Base-by-base conservation (phyloP, 2,888 invertebrate species). In the Atrina japonica region DNA sequence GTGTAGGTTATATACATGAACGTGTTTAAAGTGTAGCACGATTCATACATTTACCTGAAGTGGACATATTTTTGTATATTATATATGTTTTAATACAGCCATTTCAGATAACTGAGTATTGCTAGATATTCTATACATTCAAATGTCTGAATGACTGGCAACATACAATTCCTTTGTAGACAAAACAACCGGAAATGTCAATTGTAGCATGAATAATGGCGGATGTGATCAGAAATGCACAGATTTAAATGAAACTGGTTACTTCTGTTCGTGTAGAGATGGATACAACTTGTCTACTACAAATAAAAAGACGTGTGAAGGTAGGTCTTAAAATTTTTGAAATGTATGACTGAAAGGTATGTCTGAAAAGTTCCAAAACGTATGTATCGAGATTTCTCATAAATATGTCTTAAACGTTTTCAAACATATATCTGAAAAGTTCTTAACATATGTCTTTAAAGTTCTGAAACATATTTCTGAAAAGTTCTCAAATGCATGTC, bases 161-260 rank as follows among this genome's bases (percentile, higher is more conserved):
- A n/a, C n/a, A n/a, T n/a, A n/a, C n/a, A n/a, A n/a, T 35, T 61
- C 41, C 6, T 40, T 73, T 69, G 6, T 40, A 75, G 74, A 66
- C 64, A 80, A 76, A 47, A 30, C 41, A 41, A 53, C 50, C 6
- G 73, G 69, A 11, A 67, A 59, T 53, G 65, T 66, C 41, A 82
- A 71, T 41, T 88, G 88, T 53, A 50, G 65, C 6, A 50, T 66
- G 1, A 65, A 78, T 52, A 88, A 90, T 90, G 97, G 98, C 16
- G 97, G 97, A 0, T 98, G 98, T 91, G 95, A 97, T 88, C 97
- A 98, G 87, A 94, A 94, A 86, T 98, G 98, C 88, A 95, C 95
- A 73, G 96, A 96, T 89, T 92, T 98, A 30, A 94, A 95, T 3
- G 71, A 65, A 6, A 0, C 85, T 1, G 97, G 97, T 1, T 97